Evolutionary conservation across 2,888 invertebrate species (phyloP).

Genomic region (Anoplius nigerrimus): DNA sequence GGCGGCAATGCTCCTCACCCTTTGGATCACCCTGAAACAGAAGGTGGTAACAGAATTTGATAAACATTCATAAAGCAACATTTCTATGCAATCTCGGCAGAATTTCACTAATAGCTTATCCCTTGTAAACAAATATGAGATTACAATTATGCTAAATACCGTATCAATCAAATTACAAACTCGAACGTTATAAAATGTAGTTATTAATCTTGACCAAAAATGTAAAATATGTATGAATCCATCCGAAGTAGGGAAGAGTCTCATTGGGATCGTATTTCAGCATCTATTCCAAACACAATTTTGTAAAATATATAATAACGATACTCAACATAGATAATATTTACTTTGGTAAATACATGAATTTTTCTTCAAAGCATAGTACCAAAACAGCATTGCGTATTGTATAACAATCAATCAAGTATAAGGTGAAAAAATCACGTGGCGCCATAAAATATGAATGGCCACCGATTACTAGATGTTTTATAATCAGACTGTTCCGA

Average conservation of each 20-base stretch:
- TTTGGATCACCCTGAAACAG: slow-evolving; percentile 74
- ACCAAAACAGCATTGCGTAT: slow-evolving; percentile 45
- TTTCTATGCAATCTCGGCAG: slow-evolving; percentile 1
- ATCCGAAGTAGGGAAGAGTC: background rate
- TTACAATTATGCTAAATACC: background rate
- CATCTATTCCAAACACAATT: slow-evolving; percentile 58
- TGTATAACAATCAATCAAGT: slow-evolving; percentile 41
- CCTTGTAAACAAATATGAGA: background rate
- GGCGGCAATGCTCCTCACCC: slow-evolving; percentile 78
- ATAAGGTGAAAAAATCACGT: slow-evolving; percentile 41
- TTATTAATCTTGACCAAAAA: no score
- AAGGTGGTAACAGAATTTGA: slow-evolving; percentile 38
- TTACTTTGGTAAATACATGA: slow-evolving; percentile 45
- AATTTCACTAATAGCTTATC: background rate
- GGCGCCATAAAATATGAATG: slow-evolving; percentile 47
- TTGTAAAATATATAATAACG: slow-evolving; percentile 52
- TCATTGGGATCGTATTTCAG: background rate
- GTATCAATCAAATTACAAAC: no score
- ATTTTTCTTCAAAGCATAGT: slow-evolving; percentile 62
- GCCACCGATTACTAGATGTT: slow-evolving; percentile 38
- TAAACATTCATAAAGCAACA: slow-evolving; percentile 7
- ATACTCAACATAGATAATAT: slow-evolving; percentile 36
- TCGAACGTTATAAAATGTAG: no score
- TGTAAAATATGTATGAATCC: no score
- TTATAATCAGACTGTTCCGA: slow-evolving; percentile 59